phyloP scores from a whole-genome alignment of 2,113 vertebrate genomes.

The Nematolebias whitei region DNA sequence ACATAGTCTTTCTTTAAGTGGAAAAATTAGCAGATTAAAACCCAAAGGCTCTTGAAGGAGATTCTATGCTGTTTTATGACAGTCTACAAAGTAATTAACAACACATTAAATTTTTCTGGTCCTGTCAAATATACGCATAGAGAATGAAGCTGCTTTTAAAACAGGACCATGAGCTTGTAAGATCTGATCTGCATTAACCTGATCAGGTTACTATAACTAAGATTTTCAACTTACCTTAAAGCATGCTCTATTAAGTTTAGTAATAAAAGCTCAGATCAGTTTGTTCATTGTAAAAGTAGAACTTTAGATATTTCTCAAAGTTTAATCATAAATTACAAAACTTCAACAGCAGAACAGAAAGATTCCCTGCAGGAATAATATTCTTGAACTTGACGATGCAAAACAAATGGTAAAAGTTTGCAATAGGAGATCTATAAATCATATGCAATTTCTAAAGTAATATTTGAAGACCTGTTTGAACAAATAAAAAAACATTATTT shows the following conservation, averaged over 20 bases:
- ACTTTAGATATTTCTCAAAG: neutral
- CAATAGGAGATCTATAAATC: neutral
- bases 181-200: neutral
- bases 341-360: neutral
- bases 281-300: neutral
- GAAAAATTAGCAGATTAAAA: constrained; percentile 5
- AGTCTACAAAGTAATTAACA: constrained; percentile 1
- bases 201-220: constrained; percentile 2
- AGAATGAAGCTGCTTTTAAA: neutral
- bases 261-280: constrained; percentile 17
- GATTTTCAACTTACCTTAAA: constrained; percentile 5
- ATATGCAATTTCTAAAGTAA: no score
- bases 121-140: neutral
- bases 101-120: neutral
- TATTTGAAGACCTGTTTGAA: neutral
- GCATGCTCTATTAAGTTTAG: constrained; percentile 6
- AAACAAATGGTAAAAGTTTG: neutral
- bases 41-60: neutral
- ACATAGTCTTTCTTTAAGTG: neutral
- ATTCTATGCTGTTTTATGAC: constrained; percentile 1
- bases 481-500: neutral
- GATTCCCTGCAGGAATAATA: neutral
- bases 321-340: neutral
- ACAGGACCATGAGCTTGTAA: neutral
- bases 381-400: neutral